Conservation (phyloP, 2,797 vertebrate genomes). For the Dromococcyx pavoninus region DNA sequence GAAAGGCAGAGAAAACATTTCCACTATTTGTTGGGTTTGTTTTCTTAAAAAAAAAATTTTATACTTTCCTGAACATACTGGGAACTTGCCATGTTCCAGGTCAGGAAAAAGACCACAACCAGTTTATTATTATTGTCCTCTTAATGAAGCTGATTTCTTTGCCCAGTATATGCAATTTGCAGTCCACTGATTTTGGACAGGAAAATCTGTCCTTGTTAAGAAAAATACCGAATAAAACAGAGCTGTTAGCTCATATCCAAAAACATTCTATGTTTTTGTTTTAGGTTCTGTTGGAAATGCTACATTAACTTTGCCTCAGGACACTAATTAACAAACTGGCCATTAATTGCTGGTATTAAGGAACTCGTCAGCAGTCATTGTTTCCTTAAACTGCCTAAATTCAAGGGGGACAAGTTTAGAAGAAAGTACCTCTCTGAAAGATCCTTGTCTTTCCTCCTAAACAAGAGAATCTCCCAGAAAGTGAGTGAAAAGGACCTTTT, state of each 20-base stretch:
- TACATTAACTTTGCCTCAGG: conserved; percentile 71
- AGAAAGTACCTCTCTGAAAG: conserved; percentile 49
- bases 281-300: conserved; percentile 59
- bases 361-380: conserved; percentile 67
- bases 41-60: not conserved
- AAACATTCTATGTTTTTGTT: conserved; percentile 66
- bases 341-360: conserved; percentile 74
- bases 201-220: conserved; percentile 56
- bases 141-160: conserved; percentile 61
- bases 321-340: conserved; percentile 75
- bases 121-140: conserved; percentile 50
- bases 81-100: conserved; percentile 49
- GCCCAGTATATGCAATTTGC: conserved; percentile 37
- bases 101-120: conserved; percentile 42
- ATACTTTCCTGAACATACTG: conserved; percentile 37
- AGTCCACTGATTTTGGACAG: conserved; percentile 56
- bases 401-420: conserved; percentile 47
- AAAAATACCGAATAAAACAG: conserved; percentile 62
- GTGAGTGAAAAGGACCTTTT: conserved; percentile 8
- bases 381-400: conserved; percentile 68
- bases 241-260: conserved; percentile 50
- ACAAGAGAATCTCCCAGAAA: not conserved
- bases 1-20: conserved; percentile 31
- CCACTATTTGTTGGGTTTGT: no score
- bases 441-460: conserved; percentile 32